These are phyloP conservation scores for Creontiades dilutus DNA, from an alignment of 2,888 invertebrate species.

Conservation along the genomic window DNA sequence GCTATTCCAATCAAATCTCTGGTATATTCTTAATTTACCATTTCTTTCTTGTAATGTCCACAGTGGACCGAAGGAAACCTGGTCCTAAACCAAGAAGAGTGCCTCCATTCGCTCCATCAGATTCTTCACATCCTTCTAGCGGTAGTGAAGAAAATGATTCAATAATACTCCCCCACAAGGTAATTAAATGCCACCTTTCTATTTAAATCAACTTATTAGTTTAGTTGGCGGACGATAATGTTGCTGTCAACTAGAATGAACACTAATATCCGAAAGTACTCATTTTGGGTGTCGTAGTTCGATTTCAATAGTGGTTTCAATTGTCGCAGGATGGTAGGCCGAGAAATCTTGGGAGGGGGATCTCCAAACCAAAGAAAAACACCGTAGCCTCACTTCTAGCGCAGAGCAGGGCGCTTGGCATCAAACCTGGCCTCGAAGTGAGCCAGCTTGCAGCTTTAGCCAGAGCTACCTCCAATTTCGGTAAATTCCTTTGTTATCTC, in stretches of 20 bases:
- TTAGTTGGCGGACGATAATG: too few species aligned
- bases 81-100: constrained; percentile 85
- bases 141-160: constrained; percentile 76
- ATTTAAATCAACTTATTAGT: too few species aligned
- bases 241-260: too few species aligned
- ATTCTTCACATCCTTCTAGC: constrained; percentile 82
- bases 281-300: too few species aligned
- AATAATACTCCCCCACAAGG: constrained; percentile 74
- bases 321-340: constrained; percentile 85
- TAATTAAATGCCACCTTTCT: constrained; percentile 16
- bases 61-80: constrained; percentile 86
- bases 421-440: constrained; percentile 76
- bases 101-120: constrained; percentile 80
- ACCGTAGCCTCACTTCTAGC: constrained; percentile 93
- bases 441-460: constrained; percentile 73
- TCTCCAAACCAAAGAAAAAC: constrained; percentile 95
- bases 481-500: neutral
- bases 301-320: neutral
- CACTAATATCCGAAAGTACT: too few species aligned
- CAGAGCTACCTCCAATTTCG: constrained; percentile 64
- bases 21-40: neutral
- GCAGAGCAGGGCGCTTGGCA: constrained; percentile 89
- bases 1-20: too few species aligned
- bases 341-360: constrained; percentile 90
- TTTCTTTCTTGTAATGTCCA: neutral